These are phyloP conservation scores for Eupsilia transversa DNA, from an alignment of 2,888 invertebrate species.

Conservation along the genomic window DNA sequence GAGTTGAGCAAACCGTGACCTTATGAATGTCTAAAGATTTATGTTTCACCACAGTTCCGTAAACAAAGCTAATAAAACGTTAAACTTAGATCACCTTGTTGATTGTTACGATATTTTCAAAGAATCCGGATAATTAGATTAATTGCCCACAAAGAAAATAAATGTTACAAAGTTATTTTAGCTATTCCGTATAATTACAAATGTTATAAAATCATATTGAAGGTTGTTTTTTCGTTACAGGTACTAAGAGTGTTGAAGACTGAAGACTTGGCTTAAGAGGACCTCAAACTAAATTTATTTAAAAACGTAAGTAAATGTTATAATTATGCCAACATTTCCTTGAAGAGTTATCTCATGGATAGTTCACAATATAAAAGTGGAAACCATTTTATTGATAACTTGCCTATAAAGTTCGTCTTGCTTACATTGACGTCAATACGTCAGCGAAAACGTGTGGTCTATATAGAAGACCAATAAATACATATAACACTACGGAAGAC, in stretches of 20 bases:
- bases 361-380: background rate
- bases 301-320: slow-evolving; percentile 56
- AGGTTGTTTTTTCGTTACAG: slow-evolving; percentile 66
- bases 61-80: slow-evolving; percentile 27
- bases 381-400: slow-evolving; percentile 22
- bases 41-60: slow-evolving; percentile 38
- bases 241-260: slow-evolving; percentile 70
- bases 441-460: slow-evolving; percentile 12
- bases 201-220: slow-evolving; percentile 45
- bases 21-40: slow-evolving; percentile 6
- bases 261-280: slow-evolving; percentile 63
- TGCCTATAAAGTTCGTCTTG: background rate
- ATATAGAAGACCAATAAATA: background rate
- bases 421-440: slow-evolving; percentile 36
- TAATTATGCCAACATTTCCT: background rate
- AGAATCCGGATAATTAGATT: slow-evolving; percentile 59
- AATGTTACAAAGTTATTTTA: slow-evolving; percentile 35
- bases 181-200: slow-evolving; percentile 24
- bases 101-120: slow-evolving; percentile 38
- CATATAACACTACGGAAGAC: background rate
- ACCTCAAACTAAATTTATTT: slow-evolving; percentile 41
- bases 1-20: slow-evolving; percentile 1
- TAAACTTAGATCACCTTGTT: slow-evolving; percentile 55
- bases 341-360: background rate
- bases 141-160: slow-evolving; percentile 51